Percentiles rank a stretch among this genome's conserved stretches.
phyloP scores from a whole-genome alignment of 2,797 vertebrate species.

The Poecile montanus region DNA sequence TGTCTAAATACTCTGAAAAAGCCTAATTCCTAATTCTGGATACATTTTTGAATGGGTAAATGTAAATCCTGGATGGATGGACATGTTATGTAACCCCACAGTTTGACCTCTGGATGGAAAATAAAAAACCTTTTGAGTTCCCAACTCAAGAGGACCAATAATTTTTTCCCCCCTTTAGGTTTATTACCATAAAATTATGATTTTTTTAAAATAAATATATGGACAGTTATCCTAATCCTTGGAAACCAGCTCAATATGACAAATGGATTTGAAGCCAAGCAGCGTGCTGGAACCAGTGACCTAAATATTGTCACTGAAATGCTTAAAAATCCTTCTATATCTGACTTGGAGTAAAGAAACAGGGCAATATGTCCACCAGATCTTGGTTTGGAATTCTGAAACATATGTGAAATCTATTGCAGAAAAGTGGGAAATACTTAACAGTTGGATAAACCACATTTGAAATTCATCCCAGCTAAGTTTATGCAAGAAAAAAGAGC shows the following conservation, averaged over 20 bases:
- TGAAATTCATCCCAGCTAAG: slow-evolving; percentile 80
- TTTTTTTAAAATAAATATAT: background rate
- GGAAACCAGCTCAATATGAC: slow-evolving; percentile 32
- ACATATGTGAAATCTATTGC: slow-evolving; percentile 80
- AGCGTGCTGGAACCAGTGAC: slow-evolving; percentile 12
- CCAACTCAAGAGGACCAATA: background rate
- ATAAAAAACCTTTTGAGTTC: background rate
- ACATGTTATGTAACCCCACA: background rate
- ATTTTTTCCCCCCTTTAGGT: background rate
- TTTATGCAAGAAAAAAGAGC: slow-evolving; percentile 79
- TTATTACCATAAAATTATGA: background rate
- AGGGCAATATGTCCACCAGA: slow-evolving; percentile 71
- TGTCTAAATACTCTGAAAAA: background rate
- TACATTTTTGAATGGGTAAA: background rate
- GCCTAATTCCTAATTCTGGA: background rate
- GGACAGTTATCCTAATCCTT: slow-evolving; percentile 9
- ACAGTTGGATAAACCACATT: slow-evolving; percentile 81
- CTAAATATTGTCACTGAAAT: slow-evolving; percentile 38
- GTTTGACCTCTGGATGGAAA: background rate
- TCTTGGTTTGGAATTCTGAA: slow-evolving; percentile 76
- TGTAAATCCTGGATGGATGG: background rate
- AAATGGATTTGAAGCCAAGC: slow-evolving; percentile 14
- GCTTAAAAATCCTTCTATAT: slow-evolving; percentile 19
- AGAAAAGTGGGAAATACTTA: slow-evolving; percentile 79
- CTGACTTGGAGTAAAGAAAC: slow-evolving; percentile 59